phyloP scores from a whole-genome alignment of 2,113 vertebrate genomes.

The Pseudorectes ferrugineus region DNA sequence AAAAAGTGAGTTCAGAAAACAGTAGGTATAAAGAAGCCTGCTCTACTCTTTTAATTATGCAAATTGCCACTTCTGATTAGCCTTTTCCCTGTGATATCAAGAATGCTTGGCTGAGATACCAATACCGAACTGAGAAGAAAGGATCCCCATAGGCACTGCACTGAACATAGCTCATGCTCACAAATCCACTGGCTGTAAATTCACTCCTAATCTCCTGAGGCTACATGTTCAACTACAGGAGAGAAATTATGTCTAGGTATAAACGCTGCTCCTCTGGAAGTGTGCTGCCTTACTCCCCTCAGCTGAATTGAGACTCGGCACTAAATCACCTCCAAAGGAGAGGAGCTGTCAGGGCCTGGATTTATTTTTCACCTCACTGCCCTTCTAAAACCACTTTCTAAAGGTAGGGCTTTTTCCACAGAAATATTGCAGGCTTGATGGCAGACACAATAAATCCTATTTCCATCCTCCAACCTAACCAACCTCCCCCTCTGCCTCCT shows the following conservation, averaged over 20 bases:
- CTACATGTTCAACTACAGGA: neutral
- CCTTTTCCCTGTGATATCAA: neutral
- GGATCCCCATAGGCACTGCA: neutral
- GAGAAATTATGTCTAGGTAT: neutral
- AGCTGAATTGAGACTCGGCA: neutral
- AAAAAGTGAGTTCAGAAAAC: neutral
- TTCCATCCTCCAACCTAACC: neutral
- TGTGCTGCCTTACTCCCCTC: neutral
- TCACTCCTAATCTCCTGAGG: neutral
- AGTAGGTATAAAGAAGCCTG: neutral
- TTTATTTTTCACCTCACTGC: slow-evolving; percentile 20
- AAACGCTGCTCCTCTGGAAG: neutral
- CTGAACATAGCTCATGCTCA: neutral
- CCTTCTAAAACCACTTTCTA: slow-evolving; percentile 25
- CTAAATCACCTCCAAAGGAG: slow-evolving; percentile 31
- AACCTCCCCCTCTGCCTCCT: neutral
- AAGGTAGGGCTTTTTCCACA: neutral
- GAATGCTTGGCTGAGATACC: neutral
- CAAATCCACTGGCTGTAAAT: neutral
- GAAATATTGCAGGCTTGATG: neutral
- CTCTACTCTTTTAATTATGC: neutral
- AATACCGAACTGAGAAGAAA: neutral
- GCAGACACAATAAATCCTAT: neutral
- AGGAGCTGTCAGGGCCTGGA: neutral
- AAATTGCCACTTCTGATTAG: neutral